Evolutionary conservation across 2,797 vertebrate genomes (phyloP).

Genomic region (Geotrypetes seraphini): DNA sequence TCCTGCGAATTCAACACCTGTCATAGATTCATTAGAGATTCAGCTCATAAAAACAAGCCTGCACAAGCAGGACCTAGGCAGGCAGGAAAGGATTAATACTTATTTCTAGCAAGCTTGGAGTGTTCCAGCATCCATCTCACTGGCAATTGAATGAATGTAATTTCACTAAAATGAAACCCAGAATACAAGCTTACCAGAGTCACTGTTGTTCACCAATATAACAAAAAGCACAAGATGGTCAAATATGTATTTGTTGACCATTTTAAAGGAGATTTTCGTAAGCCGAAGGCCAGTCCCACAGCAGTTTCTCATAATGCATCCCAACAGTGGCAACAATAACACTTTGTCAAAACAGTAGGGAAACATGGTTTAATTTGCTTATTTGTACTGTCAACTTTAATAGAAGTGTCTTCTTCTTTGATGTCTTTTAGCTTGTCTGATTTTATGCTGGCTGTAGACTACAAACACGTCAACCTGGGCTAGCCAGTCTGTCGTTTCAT

Average conservation of each 20-base stretch:
- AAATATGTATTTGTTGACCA: constrained; percentile 18
- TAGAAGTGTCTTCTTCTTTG: constrained; percentile 7
- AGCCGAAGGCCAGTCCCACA: too few species aligned
- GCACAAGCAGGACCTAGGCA: constrained; percentile 30
- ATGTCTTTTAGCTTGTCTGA: constrained; percentile 5
- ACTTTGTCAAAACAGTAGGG: not conserved
- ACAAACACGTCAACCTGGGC: too few species aligned
- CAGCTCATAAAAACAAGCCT: constrained; percentile 23
- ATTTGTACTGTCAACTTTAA: constrained; percentile 1
- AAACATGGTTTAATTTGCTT: constrained; percentile 11
- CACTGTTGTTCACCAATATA: not conserved
- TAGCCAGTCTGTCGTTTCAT: too few species aligned
- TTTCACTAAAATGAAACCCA: constrained; percentile 4
- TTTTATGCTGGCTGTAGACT: not conserved
- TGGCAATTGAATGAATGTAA: not conserved
- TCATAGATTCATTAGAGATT: constrained; percentile 19
- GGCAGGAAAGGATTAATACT: constrained; percentile 18
- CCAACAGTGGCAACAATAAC: constrained; percentile 2
- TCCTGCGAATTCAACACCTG: constrained; percentile 25
- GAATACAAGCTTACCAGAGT: not conserved
- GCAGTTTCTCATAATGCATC: too few species aligned
- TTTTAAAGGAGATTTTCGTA: not conserved
- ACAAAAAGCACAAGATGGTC: constrained; percentile 4
- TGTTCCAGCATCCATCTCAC: not conserved
- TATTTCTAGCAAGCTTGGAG: not conserved